A percentile compares a stretch with the other conserved stretches of the same genome.
Conservation (phyloP, 2,797 vertebrate species). For the Urosaurus nigricauda region DNA sequence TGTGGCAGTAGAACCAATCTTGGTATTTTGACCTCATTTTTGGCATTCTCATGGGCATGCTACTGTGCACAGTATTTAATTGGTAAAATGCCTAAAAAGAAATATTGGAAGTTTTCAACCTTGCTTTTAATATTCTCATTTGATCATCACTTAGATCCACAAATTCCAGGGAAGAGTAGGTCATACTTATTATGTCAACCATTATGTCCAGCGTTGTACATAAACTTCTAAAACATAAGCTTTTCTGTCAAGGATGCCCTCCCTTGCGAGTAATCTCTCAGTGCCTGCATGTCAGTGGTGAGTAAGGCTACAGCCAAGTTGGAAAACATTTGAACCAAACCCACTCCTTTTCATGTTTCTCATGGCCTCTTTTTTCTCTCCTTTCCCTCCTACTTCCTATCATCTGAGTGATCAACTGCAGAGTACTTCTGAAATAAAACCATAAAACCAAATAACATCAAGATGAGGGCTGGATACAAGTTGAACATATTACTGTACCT, state of each 20-base stretch:
- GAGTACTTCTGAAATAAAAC: neutral
- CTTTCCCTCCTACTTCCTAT: no score
- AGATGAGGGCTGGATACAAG: neutral
- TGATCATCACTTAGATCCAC: neutral
- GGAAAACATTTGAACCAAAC: no score
- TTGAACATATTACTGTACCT: slow-evolving; percentile 77
- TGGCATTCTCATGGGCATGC: neutral
- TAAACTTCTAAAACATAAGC: no score
- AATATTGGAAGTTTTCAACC: neutral
- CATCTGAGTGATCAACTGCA: neutral
- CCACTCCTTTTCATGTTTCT: no score
- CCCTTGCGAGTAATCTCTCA: no score
- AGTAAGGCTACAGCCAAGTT: no score
- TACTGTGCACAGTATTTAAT: neutral
- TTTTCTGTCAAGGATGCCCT: no score
- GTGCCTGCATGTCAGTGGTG: no score
- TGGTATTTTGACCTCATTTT: neutral
- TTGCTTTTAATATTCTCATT: neutral
- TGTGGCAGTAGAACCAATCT: neutral
- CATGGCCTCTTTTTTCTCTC: neutral
- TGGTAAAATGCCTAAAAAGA: neutral
- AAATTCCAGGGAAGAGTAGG: neutral
- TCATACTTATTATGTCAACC: neutral
- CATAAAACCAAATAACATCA: neutral
- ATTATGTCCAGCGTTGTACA: neutral